phyloP scores from a whole-genome alignment of 2,888 invertebrate species.

The Ichneumon xanthorius region DNA sequence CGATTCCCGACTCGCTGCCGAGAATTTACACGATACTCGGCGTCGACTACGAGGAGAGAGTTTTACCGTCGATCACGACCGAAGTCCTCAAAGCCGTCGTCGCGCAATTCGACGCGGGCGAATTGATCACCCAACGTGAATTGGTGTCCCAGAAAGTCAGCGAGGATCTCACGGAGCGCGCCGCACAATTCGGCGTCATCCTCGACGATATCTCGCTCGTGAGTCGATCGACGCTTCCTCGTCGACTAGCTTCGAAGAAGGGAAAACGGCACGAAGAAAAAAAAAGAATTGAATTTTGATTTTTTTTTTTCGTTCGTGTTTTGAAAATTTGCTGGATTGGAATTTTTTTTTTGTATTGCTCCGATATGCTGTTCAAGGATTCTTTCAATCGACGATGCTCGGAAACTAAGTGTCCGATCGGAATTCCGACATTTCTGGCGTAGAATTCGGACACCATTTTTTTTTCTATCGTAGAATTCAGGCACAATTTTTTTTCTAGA shows the following conservation, averaged over 20 bases:
- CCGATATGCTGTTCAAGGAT: not conserved
- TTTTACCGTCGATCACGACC: constrained; percentile 98
- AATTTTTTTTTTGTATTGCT: too few relatives aligned
- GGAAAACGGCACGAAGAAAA: not conserved
- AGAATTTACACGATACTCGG: constrained; percentile 98
- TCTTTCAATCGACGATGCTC: not conserved
- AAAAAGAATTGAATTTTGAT: not conserved
- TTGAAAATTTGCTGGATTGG: too few relatives aligned
- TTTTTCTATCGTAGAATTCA: too few relatives aligned
- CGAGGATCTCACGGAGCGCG: constrained; percentile 96
- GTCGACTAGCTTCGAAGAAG: not conserved
- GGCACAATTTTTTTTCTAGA: too few relatives aligned
- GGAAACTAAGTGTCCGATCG: not conserved
- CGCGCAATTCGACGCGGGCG: constrained; percentile 99
- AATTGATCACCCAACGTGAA: constrained; percentile 99
- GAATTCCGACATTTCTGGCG: not conserved
- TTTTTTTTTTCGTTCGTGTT: too few relatives aligned
- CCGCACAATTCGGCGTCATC: constrained; percentile 97
- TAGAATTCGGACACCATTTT: too few relatives aligned
- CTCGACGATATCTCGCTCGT: constrained; percentile 99
- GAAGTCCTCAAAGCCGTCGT: constrained; percentile 99
- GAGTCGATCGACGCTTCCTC: constrained; percentile 78
- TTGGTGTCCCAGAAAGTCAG: constrained; percentile 94
- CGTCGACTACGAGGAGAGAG: constrained; percentile 98
- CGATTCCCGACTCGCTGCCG: constrained; percentile 96